Evolutionary conservation across 2,888 invertebrate genomes (phyloP).

Genomic region (Neoaliturus tenellus): DNA sequence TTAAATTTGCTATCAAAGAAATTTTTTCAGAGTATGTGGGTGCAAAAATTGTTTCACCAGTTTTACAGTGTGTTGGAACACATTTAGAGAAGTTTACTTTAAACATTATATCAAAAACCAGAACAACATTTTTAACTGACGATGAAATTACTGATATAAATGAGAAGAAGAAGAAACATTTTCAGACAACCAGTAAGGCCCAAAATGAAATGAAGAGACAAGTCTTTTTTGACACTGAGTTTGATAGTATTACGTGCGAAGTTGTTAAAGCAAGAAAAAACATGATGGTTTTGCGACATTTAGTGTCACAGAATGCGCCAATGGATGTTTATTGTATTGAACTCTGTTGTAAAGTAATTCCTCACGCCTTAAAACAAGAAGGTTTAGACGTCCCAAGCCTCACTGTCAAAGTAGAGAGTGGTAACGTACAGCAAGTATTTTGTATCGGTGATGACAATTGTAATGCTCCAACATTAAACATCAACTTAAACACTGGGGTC

Average conservation of each 20-base stretch:
- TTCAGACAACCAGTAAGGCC: not conserved
- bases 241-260: not conserved
- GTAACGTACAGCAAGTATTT: not conserved
- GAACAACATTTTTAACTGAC: not conserved
- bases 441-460: not conserved
- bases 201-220: not conserved
- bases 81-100: not conserved
- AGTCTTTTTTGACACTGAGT: not conserved
- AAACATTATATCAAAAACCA: not conserved
- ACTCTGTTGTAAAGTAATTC: not conserved
- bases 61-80: not conserved
- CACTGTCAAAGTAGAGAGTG: not conserved
- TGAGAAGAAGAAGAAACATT: not conserved
- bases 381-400: not conserved
- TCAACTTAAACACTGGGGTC: not conserved
- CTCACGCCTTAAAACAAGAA: not conserved
- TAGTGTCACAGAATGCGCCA: not conserved
- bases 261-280: not conserved
- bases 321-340: not conserved
- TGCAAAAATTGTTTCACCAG: not conserved
- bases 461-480: not conserved
- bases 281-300: not conserved
- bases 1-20: not conserved
- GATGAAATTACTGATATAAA: not conserved
- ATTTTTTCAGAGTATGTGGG: not conserved